Conservation (phyloP, 2,113 vertebrate species). For the Phrynosoma blainvillii region DNA sequence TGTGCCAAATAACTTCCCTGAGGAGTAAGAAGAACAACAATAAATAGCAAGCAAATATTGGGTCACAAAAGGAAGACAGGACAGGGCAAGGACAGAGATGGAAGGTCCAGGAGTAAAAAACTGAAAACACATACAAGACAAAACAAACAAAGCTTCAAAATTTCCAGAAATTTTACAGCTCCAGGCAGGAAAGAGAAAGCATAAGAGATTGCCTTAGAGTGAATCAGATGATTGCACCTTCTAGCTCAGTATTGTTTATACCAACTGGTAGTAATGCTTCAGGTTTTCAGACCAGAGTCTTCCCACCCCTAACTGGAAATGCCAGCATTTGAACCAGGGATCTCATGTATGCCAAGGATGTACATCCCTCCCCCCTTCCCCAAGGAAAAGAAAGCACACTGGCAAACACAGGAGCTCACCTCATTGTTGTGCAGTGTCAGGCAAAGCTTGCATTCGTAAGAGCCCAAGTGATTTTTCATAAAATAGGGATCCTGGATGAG, state of each 20-base stretch:
- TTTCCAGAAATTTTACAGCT: too few relatives aligned
- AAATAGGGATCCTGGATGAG: slow-evolving; percentile 90
- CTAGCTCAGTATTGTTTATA: not conserved
- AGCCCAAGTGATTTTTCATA: slow-evolving; percentile 99
- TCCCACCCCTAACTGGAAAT: not conserved
- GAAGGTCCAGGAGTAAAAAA: too few relatives aligned
- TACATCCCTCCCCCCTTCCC: not conserved
- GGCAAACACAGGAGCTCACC: slow-evolving; percentile 69
- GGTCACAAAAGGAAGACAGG: not conserved
- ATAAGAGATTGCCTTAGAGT: too few relatives aligned
- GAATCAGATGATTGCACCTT: not conserved
- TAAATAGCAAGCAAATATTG: not conserved
- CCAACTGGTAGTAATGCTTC: fast-evolving
- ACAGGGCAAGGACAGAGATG: not conserved
- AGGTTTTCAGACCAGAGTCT: not conserved
- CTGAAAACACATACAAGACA: too few relatives aligned
- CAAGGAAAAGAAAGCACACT: not conserved
- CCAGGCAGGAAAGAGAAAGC: too few relatives aligned
- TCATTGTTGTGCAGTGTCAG: slow-evolving; percentile 98
- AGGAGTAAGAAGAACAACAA: slow-evolving; percentile 28
- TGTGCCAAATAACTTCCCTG: slow-evolving; percentile 98
- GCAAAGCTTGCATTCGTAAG: slow-evolving; percentile 97
- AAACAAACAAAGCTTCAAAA: too few relatives aligned
- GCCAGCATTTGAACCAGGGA: not conserved
- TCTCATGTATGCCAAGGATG: not conserved